Conservation (phyloP, 2,113 vertebrate genomes). For the Diadophis punctatus region DNA sequence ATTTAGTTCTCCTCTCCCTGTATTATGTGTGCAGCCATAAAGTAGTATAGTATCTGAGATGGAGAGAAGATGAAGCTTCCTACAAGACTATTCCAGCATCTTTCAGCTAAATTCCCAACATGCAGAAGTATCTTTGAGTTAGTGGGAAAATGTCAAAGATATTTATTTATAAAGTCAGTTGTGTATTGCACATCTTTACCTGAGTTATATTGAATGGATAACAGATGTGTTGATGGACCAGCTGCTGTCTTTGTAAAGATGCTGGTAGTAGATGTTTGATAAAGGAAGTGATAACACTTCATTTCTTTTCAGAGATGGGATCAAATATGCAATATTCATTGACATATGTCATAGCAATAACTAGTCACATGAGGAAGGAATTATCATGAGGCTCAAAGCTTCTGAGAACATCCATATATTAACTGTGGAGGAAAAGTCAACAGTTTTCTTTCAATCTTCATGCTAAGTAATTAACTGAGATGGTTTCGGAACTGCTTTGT, state of each 20-base stretch:
- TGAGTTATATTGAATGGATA: background rate
- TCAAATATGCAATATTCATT: background rate
- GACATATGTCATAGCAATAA: background rate
- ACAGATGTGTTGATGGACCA: background rate
- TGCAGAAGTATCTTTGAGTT: background rate
- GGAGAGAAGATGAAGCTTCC: background rate
- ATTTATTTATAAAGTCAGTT: background rate
- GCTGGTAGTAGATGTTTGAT: background rate
- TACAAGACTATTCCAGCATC: background rate
- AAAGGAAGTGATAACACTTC: background rate
- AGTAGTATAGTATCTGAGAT: background rate
- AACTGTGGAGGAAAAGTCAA: background rate
- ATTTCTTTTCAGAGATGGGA: background rate
- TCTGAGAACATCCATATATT: background rate
- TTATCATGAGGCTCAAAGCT: background rate
- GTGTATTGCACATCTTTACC: background rate
- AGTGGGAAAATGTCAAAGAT: background rate
- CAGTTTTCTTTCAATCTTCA: background rate
- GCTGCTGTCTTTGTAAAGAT: background rate
- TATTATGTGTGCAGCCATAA: background rate
- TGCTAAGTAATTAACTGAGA: slow-evolving; percentile 1
- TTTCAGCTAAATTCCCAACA: background rate
- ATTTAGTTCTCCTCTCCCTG: background rate
- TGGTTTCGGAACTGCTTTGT: background rate
- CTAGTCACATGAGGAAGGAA: background rate